Conservation (phyloP, 2,888 invertebrate genomes). For the Crossocerus cetratus region DNA sequence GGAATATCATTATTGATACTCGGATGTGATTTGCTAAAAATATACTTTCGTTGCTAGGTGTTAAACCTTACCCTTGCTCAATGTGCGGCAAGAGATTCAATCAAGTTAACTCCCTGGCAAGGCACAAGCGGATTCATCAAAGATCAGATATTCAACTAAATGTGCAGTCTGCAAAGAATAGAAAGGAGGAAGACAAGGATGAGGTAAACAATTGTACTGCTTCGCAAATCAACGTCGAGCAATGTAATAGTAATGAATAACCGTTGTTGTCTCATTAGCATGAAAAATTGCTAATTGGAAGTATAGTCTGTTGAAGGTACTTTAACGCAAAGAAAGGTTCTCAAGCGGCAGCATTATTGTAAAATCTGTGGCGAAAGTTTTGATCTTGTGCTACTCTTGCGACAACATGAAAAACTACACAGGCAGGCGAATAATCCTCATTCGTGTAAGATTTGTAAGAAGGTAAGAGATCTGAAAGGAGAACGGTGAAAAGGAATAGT, state of each 20-base stretch:
- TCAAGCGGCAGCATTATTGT: slow-evolving; percentile 69
- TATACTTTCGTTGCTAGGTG: slow-evolving; percentile 54
- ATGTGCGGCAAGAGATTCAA: slow-evolving; percentile 71
- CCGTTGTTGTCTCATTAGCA: background rate
- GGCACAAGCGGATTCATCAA: slow-evolving; percentile 68
- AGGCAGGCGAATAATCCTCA: slow-evolving; percentile 47
- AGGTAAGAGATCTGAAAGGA: slow-evolving; percentile 46
- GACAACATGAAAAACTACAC: slow-evolving; percentile 67
- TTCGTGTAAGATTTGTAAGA: slow-evolving; percentile 56
- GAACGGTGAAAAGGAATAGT: background rate
- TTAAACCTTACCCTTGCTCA: slow-evolving; percentile 73
- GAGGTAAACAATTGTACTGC: slow-evolving; percentile 37
- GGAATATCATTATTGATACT: background rate
- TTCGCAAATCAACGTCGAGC: background rate
- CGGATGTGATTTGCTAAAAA: background rate
- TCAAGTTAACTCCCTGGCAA: slow-evolving; percentile 68
- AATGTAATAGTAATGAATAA: background rate
- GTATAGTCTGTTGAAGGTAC: slow-evolving; percentile 36
- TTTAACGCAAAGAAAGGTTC: slow-evolving; percentile 44
- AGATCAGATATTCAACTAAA: slow-evolving; percentile 22
- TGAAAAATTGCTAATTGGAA: background rate
- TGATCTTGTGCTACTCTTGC: slow-evolving; percentile 66
- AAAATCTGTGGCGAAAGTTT: slow-evolving; percentile 72
- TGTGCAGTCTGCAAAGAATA: slow-evolving; percentile 9
- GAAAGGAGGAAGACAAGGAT: slow-evolving; percentile 30